Evolutionary conservation across 2,888 invertebrate species (phyloP).

Genomic region (Drosophila tripunctata): DNA sequence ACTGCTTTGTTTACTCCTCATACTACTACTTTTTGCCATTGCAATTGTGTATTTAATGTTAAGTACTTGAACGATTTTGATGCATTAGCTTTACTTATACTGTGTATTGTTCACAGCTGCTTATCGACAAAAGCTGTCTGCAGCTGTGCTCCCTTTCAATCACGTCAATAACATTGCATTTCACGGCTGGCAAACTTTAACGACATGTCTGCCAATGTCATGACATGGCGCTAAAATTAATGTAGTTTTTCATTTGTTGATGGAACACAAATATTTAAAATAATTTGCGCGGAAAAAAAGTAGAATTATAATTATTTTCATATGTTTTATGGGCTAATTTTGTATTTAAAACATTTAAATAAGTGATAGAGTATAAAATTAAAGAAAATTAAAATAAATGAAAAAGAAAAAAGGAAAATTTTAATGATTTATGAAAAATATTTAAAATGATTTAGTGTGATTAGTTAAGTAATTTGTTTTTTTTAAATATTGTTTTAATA

Average conservation of each 20-base stretch:
- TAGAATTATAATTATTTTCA: no score
- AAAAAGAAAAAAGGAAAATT: no score
- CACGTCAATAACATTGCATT: constrained; percentile 2
- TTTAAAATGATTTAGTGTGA: no score
- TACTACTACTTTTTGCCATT: neutral
- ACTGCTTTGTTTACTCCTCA: neutral
- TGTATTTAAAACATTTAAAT: no score
- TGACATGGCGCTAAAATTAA: neutral
- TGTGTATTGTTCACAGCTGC: constrained; percentile 17
- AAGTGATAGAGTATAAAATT: no score
- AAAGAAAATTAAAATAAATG: no score
- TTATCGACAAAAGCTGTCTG: neutral
- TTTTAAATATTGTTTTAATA: no score
- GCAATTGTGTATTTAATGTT: constrained; percentile 20
- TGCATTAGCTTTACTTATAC: constrained; percentile 23
- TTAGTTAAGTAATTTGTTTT: no score
- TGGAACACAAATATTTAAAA: no score
- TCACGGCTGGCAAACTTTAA: constrained; percentile 12
- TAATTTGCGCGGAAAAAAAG: no score
- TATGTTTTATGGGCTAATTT: no score
- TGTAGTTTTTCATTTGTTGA: neutral
- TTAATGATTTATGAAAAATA: no score
- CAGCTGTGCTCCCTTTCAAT: constrained; percentile 3
- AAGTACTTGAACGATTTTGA: constrained; percentile 20
- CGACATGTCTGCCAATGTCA: neutral